Evolutionary conservation across 2,797 vertebrate genomes (phyloP).

Genomic region (Anableps anableps): DNA sequence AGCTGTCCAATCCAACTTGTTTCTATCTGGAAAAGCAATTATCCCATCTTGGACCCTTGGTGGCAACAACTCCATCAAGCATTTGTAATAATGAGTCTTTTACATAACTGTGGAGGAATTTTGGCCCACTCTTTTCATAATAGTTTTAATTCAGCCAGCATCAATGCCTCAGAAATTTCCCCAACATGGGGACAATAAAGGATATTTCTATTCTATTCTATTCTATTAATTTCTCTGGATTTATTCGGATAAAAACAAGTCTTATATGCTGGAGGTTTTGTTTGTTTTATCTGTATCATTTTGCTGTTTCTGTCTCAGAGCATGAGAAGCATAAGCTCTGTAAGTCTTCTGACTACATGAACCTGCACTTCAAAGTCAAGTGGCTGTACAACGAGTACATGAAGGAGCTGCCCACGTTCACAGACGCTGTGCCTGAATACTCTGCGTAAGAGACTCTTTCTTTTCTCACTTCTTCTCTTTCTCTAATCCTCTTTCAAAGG

Average conservation of each 20-base stretch:
- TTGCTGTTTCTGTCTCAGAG: conserved; percentile 76
- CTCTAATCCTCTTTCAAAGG: conserved; percentile 3
- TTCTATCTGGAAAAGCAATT: not conserved
- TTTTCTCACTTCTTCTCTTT: not conserved
- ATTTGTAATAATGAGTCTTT: not conserved
- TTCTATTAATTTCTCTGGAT: not conserved
- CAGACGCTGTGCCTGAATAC: conserved; percentile 89
- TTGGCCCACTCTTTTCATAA: not conserved
- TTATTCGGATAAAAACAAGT: not conserved
- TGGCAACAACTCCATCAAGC: not conserved
- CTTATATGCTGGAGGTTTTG: not conserved
- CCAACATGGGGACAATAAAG: no score
- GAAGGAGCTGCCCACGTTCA: conserved; percentile 85
- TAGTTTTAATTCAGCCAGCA: not conserved
- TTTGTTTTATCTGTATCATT: not conserved
- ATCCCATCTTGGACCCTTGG: not conserved
- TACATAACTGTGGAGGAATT: no score
- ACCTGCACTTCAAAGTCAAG: conserved; percentile 99
- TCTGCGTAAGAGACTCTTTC: conserved; percentile 84
- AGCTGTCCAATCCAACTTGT: not conserved
- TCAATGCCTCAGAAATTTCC: no score
- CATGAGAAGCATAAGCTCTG: conserved; percentile 93
- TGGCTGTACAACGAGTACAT: conserved; percentile 97
- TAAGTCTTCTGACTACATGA: conserved; percentile 97
- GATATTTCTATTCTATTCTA: no score